phyloP scores from a whole-genome alignment of 2,888 invertebrate genomes.

The Plagodis dolabraria region DNA sequence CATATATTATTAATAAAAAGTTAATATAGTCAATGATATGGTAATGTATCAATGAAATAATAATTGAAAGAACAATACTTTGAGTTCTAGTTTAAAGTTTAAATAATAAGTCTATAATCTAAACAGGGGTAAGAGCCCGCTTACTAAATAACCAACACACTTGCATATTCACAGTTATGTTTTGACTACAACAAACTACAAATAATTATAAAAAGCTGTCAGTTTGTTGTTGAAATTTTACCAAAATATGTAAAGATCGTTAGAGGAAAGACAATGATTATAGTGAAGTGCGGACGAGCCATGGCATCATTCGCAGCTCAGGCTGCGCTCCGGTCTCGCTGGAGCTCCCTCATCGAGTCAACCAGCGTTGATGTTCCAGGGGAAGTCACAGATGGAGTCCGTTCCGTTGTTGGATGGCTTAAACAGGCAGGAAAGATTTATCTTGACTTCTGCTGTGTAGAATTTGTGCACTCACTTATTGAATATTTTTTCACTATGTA shows the following conservation, averaged over 20 bases:
- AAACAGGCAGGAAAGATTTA: slow-evolving; percentile 87
- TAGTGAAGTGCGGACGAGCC: slow-evolving; percentile 62
- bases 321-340: slow-evolving; percentile 88
- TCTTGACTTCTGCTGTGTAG: neutral
- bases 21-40: no score
- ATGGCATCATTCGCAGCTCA: slow-evolving; percentile 90
- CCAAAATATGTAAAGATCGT: neutral
- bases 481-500: neutral
- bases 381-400: slow-evolving; percentile 89
- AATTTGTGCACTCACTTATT: neutral
- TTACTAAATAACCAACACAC: no score
- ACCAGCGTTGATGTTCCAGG: slow-evolving; percentile 87
- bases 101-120: no score
- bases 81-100: no score
- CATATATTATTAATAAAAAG: no score
- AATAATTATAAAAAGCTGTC: no score
- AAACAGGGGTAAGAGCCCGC: no score
- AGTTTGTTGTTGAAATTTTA: neutral
- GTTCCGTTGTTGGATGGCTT: slow-evolving; percentile 92
- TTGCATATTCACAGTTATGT: no score
- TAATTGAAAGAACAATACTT: no score
- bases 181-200: no score
- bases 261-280: slow-evolving; percentile 54
- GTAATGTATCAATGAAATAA: no score
- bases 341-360: slow-evolving; percentile 90